These are phyloP conservation scores for Pardalotus punctatus DNA, from an alignment of 2,113 vertebrate genomes.

Conservation along the genomic window DNA sequence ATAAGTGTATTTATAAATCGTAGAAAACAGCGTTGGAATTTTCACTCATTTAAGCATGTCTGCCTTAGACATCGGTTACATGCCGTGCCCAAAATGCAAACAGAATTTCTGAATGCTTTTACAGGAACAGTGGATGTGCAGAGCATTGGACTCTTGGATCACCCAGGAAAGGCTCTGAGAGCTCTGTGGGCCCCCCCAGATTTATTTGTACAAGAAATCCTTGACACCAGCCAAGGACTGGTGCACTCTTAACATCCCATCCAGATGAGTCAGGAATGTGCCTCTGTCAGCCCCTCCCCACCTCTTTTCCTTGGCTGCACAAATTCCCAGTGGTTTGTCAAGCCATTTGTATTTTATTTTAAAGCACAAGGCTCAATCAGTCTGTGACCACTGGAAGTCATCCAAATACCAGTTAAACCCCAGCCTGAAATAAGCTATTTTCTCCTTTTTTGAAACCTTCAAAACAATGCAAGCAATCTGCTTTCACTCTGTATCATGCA, in stretches of 20 bases:
- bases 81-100: background rate
- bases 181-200: background rate
- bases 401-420: slow-evolving; percentile 47
- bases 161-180: background rate
- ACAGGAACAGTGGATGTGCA: background rate
- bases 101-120: background rate
- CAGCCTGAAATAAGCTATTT: background rate
- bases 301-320: background rate
- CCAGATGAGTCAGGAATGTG: background rate
- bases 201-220: background rate
- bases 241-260: background rate
- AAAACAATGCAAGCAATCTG: slow-evolving; percentile 20
- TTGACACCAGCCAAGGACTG: background rate
- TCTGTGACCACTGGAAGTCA: background rate
- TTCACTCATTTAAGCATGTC: background rate
- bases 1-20: background rate
- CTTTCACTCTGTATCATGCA: background rate
- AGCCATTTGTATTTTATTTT: slow-evolving; percentile 20
- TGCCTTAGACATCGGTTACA: background rate
- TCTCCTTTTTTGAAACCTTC: background rate
- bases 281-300: background rate
- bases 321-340: background rate
- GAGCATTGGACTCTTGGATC: background rate
- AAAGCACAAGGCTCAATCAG: background rate
- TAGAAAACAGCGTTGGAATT: background rate